These are phyloP conservation scores for Ypsolopha scabrella DNA, from an alignment of 2,888 invertebrate genomes.

Conservation along the genomic window DNA sequence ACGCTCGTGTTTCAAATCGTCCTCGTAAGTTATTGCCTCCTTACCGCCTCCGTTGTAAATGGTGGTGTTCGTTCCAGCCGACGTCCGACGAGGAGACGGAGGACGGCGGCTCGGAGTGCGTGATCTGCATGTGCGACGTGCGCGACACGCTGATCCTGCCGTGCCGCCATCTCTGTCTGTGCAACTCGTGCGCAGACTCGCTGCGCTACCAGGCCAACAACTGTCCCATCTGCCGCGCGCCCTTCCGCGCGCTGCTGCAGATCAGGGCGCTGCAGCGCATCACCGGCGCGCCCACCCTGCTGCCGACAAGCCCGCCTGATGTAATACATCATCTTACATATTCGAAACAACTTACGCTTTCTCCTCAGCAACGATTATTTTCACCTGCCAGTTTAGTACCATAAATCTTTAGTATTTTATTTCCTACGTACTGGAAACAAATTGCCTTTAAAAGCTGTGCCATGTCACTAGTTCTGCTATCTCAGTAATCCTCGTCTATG, in stretches of 20 bases:
- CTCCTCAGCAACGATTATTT: too few relatives aligned
- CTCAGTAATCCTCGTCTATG: too few relatives aligned
- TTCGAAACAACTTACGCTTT: too few relatives aligned
- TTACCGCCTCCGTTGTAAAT: too few relatives aligned
- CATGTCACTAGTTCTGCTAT: too few relatives aligned
- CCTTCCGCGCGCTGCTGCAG: slow-evolving; percentile 96
- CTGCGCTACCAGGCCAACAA: slow-evolving; percentile 97
- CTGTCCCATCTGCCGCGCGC: slow-evolving; percentile 99
- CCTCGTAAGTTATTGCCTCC: too few relatives aligned
- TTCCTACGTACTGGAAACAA: too few relatives aligned
- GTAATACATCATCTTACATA: background rate
- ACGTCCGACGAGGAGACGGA: slow-evolving; percentile 87
- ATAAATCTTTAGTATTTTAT: too few relatives aligned
- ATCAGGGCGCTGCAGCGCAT: slow-evolving; percentile 92
- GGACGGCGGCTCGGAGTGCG: slow-evolving; percentile 97
- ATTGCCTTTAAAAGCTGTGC: too few relatives aligned
- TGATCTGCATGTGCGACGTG: slow-evolving; percentile 99
- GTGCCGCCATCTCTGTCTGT: slow-evolving; percentile 97
- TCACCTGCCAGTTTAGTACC: too few relatives aligned
- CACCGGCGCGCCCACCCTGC: slow-evolving; percentile 52
- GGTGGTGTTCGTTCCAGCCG: slow-evolving; percentile 26
- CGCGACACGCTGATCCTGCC: slow-evolving; percentile 97
- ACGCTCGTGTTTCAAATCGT: too few relatives aligned
- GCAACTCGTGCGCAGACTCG: slow-evolving; percentile 97
- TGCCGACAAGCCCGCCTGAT: slow-evolving; percentile 57